Evolutionary conservation across 2,113 vertebrate genomes (phyloP).

Genomic region (Columba janthina): DNA sequence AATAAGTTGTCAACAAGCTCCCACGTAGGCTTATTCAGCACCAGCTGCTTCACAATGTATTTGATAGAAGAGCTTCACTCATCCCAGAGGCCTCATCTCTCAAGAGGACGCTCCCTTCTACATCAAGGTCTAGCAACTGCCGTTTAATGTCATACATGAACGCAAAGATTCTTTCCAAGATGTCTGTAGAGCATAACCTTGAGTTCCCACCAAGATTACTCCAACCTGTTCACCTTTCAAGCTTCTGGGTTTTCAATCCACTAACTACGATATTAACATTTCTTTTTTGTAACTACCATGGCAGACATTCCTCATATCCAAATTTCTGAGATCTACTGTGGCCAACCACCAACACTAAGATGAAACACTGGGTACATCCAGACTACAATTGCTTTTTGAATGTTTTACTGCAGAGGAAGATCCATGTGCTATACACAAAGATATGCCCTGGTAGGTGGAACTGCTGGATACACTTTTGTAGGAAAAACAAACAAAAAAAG

Average conservation of each 20-base stretch:
- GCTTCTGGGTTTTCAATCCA: neutral
- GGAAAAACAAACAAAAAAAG: neutral
- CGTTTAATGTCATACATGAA: neutral
- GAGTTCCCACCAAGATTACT: neutral
- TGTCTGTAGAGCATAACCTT: neutral
- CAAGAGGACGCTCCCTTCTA: neutral
- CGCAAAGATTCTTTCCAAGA: neutral
- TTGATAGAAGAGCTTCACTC: neutral
- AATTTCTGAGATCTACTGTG: neutral
- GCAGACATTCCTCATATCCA: neutral
- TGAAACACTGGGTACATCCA: neutral
- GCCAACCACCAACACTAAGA: neutral
- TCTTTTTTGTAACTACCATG: neutral
- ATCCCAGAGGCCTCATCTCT: neutral
- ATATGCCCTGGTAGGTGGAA: neutral
- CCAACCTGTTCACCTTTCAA: neutral
- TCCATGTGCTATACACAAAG: neutral
- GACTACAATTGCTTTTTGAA: neutral
- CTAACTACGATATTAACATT: neutral
- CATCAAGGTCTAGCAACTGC: neutral
- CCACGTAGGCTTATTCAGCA: slow-evolving; percentile 61
- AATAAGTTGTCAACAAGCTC: slow-evolving; percentile 45
- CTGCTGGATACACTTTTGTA: neutral
- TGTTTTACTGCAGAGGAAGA: neutral
- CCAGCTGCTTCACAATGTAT: slow-evolving; percentile 43